Evolutionary conservation across 2,797 vertebrate species (phyloP), one percentile per base, ranked within the genome.

Genomic region (Rallus crepitans): DNA sequence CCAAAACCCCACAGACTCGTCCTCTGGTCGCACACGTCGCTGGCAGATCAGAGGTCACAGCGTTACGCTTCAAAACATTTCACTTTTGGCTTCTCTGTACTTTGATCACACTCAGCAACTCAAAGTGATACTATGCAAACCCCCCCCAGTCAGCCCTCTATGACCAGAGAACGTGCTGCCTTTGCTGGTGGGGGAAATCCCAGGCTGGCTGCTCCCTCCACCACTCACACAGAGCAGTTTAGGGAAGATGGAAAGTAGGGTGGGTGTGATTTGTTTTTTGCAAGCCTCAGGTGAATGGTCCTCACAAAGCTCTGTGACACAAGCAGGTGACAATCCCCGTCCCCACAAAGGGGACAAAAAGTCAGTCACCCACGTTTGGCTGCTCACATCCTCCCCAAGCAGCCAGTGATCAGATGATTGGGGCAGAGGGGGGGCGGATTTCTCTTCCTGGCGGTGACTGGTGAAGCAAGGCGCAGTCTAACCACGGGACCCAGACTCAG

Each of bases 361-460:
- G 11, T 50, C 81, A 75, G 25, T 15, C 23, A 15, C n/a, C 11
- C 21, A 15, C 7, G 3, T 23, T 9, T 2, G 21, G 69, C 47
- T 6, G 71, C 89, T 89, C 48, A 33, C 59, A 33, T 5, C 39
- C 30, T 55, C 77, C 61, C 4, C 2, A 4, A 11, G 24, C 0
- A 0, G 4, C 17, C 0, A 2, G 31, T 13, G 24, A 48, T 16
- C 48, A 47, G 2, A 14, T 1, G 8, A 12, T 13, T 0, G 0
- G 23, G 52, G 21, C 20, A 0, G 24, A 12, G 19, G 16, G 4
- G 16, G 4, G 35, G 35, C 8, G 35, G 2, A 2, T 5, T 19
- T 19, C 53, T 40, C 65, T 20, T n/a, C 25, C 47, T 18, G 15
- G 35, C 5, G 23, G 80, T 0, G 3, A 15, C 2, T 4, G 0